Evolutionary conservation across 1,140 invertebrate genomes (phyloP).

Genomic region (Phymastichus coffea): DNA sequence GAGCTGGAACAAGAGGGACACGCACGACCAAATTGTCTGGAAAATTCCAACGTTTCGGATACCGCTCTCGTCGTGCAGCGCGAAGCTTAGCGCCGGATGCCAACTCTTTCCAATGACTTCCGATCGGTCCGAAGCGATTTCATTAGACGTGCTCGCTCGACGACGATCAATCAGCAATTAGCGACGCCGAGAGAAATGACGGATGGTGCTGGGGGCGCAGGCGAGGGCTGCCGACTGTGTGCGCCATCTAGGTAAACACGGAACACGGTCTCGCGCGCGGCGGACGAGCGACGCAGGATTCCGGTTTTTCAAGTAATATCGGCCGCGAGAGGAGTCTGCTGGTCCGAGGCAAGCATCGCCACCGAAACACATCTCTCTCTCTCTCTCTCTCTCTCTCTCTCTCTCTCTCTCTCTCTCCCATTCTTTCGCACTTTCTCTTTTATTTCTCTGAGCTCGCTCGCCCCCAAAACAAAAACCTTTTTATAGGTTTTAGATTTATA

Average conservation of each 20-base stretch:
- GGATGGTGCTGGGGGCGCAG: too few relatives aligned
- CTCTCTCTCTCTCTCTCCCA: constrained; percentile 23
- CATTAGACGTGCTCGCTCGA: neutral
- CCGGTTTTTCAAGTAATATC: constrained; percentile 60
- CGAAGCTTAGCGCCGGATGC: too few relatives aligned
- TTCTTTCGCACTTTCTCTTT: too few relatives aligned
- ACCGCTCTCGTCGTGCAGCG: neutral
- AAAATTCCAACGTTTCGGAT: constrained; percentile 37
- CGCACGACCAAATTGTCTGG: constrained; percentile 48
- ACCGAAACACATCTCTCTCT: constrained; percentile 31
- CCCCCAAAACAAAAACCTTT: neutral
- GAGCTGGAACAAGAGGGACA: constrained; percentile 37
- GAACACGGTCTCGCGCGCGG: constrained; percentile 53
- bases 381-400: constrained; percentile 23
- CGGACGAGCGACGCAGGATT: too few relatives aligned
- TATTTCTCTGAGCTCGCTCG: too few relatives aligned
- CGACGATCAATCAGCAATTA: constrained; percentile 9
- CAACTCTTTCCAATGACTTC: too few relatives aligned
- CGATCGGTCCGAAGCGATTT: too few relatives aligned
- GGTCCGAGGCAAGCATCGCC: constrained; percentile 25
- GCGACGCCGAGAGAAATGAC: neutral
- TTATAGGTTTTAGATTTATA: constrained; percentile 19
- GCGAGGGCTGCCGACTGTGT: neutral
- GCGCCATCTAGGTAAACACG: constrained; percentile 46
- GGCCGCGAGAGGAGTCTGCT: constrained; percentile 39